Evolutionary conservation across 2,113 vertebrate species (phyloP), one percentile per base, ranked within the genome.

Genomic region (Corvus cornix): DNA sequence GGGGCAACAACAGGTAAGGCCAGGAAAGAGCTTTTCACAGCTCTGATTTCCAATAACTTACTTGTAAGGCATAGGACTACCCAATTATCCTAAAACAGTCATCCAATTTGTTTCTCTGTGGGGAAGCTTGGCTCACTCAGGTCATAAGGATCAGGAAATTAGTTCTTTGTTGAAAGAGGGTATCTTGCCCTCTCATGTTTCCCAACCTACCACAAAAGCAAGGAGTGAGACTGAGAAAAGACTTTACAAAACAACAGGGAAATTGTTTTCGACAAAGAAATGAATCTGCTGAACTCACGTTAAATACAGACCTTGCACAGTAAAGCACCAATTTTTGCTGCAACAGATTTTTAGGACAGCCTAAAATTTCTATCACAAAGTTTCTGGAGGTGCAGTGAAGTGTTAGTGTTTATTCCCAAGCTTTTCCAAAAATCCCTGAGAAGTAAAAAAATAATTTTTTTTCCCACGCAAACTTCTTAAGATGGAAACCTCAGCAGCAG

Each of bases 51-150:
- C 91, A 97, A 89, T 95, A 96, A 96, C 68, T 87, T 91, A 91
- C 51, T 67, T 88, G 55, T 91, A 97, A 93, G 91, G 76, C 77
- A 95, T 79, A 39, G 30, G 94, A 81, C 87, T 83, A 96, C 82
- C 88, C 96, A 96, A 96, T 98, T 97, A 97, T 92, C 72, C 85
- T 96, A 95, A 97, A 97, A 95, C 44, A 95, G 89, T 95, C 66
- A 92, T 95, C 84, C 96, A 95, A 96, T 97, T 98, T 97, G 93
- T 93, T 96, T 97, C 97, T 96, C 96, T 52, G 84, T 93, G 84
- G 97, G 96, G 95, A 91, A 96, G 79, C 84, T 81, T 94, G 81
- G 84, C 24, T 27, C 5, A 23, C 80, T 95, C 16, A 26, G 88
- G 95, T 95, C 95, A 78, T 27, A 89, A 95, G 95, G 91, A 94